Evolutionary conservation across 2,888 invertebrate species (phyloP), one percentile per base, ranked within the genome.

Genomic region (Plebejus anna): DNA sequence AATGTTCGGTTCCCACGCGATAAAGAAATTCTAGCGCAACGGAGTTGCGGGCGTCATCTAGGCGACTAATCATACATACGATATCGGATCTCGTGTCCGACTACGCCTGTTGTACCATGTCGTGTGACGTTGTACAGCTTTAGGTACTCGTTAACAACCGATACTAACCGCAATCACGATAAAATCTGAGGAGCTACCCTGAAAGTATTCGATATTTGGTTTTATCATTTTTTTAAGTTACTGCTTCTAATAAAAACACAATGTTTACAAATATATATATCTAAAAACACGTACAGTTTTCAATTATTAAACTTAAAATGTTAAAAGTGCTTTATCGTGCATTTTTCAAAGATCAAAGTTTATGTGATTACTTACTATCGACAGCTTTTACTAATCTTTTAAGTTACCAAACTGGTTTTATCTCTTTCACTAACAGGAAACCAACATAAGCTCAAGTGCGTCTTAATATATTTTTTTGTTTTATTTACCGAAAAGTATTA

Each of bases 321-420:
- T 47, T 47, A 47, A 47, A 47, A 47, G 47, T 47, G 47, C 9
- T 47, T 47, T 47, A 47, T 11, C 9, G 9, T 2, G 2, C 47
- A 47, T 47, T 47, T 47, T 47, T 47, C 11, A 47, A 47, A 9
- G 9, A 9, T 11, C 9, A 55, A 55, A 55, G 61, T 28, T 28
- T 28, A 11, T 28, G 61, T 61, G 4, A 55, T 55, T 16, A 4
- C 0, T 16, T 4, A 47, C 4, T 55, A 55, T 55, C 55, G 55
- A 55, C 55, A 55, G 16, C 13, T 55, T 55, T 55, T 55, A 55
- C 55, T 55, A 28, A 22, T 28, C 28, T 4, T 6, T 9, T 28
- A 22, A 61, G 61, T 22, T 61, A 61, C 28, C 61, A 61, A 61
- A 61, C 61, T 61, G 22, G 59, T 59, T 59, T 22, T 11, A 61